Conservation (phyloP, 2,797 vertebrate species). For the Pseudopleuronectes americanus region DNA sequence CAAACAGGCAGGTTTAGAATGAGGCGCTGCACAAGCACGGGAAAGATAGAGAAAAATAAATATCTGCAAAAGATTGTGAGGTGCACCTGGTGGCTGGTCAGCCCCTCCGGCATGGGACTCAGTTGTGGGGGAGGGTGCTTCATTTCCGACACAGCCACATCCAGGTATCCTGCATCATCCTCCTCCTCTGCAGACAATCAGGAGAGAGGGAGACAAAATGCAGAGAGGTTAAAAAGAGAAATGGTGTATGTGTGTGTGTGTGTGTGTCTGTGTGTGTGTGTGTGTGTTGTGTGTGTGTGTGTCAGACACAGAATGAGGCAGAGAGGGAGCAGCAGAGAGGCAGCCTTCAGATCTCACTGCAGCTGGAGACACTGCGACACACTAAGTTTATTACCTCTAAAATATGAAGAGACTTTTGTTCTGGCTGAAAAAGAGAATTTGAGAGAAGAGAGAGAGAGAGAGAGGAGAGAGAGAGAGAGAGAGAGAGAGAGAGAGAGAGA, state of each 20-base stretch:
- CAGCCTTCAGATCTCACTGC: conserved; percentile 68
- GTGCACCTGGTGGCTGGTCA: conserved; percentile 91
- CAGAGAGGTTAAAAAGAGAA: conserved; percentile 24
- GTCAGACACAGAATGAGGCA: conserved; percentile 29
- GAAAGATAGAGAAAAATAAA: neutral
- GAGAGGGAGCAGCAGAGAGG: conserved; percentile 51
- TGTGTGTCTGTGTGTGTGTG: neutral
- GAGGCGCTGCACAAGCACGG: neutral
- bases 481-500: neutral
- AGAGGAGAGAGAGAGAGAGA: no score
- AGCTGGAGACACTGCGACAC: conserved; percentile 66
- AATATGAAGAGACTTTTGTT: conserved; percentile 62
- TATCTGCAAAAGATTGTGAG: neutral
- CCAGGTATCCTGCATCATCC: conserved; percentile 85
- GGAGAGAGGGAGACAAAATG: conserved; percentile 12
- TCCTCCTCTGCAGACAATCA: conserved; percentile 79
- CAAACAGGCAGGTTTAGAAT: neutral
- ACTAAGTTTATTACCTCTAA: conserved; percentile 73
- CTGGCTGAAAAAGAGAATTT: conserved; percentile 30
- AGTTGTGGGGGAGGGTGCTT: conserved; percentile 91
- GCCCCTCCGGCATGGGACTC: conserved; percentile 92
- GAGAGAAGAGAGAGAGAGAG: neutral
- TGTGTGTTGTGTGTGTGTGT: neutral
- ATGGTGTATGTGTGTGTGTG: neutral
- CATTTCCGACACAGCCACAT: conserved; percentile 87